phyloP scores from a whole-genome alignment of 2,797 vertebrate genomes.

The Lagodon rhomboides region DNA sequence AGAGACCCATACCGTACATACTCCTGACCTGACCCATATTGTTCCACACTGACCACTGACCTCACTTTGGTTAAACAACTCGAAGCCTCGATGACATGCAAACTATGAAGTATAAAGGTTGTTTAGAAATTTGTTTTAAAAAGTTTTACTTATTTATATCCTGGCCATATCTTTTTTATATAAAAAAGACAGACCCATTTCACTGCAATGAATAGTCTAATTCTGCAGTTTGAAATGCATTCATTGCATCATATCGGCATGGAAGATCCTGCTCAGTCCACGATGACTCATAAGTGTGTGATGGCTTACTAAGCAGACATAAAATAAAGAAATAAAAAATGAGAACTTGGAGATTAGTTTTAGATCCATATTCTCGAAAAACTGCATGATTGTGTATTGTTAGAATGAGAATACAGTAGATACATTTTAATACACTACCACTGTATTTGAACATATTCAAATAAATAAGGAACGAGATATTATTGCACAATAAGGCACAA shows the following conservation, averaged over 20 bases:
- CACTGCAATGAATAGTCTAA: background rate
- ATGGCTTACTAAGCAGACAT: conserved; percentile 39
- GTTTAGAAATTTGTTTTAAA: background rate
- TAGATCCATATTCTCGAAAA: conserved; percentile 58
- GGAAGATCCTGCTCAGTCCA: conserved; percentile 41
- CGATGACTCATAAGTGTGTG: conserved; percentile 62
- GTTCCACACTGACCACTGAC: conserved; percentile 53
- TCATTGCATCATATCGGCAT: conserved; percentile 31
- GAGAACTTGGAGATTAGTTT: conserved; percentile 57
- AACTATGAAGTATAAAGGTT: background rate
- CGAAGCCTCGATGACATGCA: conserved; percentile 10
- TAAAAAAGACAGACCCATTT: conserved; percentile 13
- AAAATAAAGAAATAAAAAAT: conserved; percentile 66
- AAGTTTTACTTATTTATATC: background rate
- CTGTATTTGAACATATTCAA: background rate
- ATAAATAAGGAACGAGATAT: background rate
- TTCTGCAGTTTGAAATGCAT: conserved; percentile 27
- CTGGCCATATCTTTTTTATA: conserved; percentile 3
- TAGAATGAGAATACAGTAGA: background rate
- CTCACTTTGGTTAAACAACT: conserved; percentile 28
- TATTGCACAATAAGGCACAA: background rate
- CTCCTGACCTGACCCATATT: conserved; percentile 67
- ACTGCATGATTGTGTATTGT: background rate
- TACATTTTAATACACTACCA: background rate
- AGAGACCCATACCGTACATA: conserved; percentile 53